These are phyloP conservation scores for Notechis scutatus DNA, from an alignment of 2,113 vertebrate genomes.

Conservation along the genomic window DNA sequence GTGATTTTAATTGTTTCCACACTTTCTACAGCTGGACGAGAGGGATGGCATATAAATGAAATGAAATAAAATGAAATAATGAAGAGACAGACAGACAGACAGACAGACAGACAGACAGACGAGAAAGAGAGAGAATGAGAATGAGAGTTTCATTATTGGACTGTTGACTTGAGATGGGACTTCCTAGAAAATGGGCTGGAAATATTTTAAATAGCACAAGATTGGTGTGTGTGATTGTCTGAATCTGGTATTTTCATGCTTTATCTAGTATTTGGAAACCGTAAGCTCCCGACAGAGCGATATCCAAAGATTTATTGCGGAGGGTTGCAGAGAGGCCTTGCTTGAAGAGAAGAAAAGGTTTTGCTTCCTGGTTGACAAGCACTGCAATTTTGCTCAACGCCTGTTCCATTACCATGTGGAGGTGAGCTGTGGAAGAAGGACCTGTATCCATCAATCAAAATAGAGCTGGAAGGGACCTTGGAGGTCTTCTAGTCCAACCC, in stretches of 20 bases:
- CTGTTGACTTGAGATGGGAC: neutral
- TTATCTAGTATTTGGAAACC: conserved; percentile 81
- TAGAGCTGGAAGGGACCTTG: too few relatives aligned
- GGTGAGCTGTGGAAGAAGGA: conserved; percentile 64
- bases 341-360: conserved; percentile 94
- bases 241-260: neutral
- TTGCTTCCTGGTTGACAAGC: conserved; percentile 96
- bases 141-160: neutral
- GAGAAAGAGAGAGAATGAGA: too few relatives aligned
- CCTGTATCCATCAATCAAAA: too few relatives aligned
- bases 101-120: too few relatives aligned
- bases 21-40: too few relatives aligned
- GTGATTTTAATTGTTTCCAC: too few relatives aligned
- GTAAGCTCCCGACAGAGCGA: conserved; percentile 87
- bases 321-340: conserved; percentile 91
- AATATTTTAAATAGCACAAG: neutral
- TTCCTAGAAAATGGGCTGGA: neutral
- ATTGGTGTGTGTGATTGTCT: neutral
- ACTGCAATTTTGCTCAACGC: conserved; percentile 86
- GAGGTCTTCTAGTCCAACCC: too few relatives aligned
- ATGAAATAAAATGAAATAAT: too few relatives aligned
- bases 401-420: conserved; percentile 82
- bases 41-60: too few relatives aligned
- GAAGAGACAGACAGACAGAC: too few relatives aligned
- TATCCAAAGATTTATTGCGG: conserved; percentile 91